Evolutionary conservation across 2,888 invertebrate species (phyloP).

Genomic region (Callyntrura guangdongensis): DNA sequence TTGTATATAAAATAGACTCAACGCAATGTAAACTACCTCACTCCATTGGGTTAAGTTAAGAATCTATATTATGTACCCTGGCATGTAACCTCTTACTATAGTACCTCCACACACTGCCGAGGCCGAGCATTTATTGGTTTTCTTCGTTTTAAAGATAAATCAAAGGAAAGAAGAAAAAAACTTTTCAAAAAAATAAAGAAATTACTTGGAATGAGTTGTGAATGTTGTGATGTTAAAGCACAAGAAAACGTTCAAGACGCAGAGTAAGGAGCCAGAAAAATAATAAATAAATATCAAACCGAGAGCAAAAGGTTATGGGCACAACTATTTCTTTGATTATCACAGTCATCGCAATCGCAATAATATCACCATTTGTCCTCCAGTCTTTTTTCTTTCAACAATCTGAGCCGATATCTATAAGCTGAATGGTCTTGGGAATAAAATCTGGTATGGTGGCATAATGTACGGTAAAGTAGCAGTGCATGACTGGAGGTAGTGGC

Average conservation of each 20-base stretch:
- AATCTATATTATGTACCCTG: no score
- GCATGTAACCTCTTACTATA: no score
- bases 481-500: neutral
- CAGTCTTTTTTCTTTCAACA: slow-evolving; percentile 47
- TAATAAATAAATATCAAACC: slow-evolving; percentile 68
- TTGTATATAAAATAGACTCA: no score
- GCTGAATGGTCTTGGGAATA: slow-evolving; percentile 49
- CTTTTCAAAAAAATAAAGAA: slow-evolving; percentile 44
- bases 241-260: no score
- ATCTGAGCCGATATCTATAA: slow-evolving; percentile 50
- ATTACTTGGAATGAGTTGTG: slow-evolving; percentile 50
- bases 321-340: slow-evolving; percentile 73
- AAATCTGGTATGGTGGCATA: slow-evolving; percentile 9
- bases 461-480: neutral
- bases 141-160: slow-evolving; percentile 57
- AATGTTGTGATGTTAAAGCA: slow-evolving; percentile 24
- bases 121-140: slow-evolving; percentile 61
- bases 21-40: no score
- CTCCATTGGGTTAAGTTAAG: no score
- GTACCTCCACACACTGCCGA: no score
- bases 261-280: slow-evolving; percentile 70
- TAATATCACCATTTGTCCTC: slow-evolving; percentile 77
- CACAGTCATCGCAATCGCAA: slow-evolving; percentile 68
- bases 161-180: slow-evolving; percentile 53
- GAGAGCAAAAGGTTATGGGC: slow-evolving; percentile 66